Evolutionary conservation across 37 sponge, comb jelly and placozoan genomes (phyloP).

Genomic region (Oscarella lobularis): DNA sequence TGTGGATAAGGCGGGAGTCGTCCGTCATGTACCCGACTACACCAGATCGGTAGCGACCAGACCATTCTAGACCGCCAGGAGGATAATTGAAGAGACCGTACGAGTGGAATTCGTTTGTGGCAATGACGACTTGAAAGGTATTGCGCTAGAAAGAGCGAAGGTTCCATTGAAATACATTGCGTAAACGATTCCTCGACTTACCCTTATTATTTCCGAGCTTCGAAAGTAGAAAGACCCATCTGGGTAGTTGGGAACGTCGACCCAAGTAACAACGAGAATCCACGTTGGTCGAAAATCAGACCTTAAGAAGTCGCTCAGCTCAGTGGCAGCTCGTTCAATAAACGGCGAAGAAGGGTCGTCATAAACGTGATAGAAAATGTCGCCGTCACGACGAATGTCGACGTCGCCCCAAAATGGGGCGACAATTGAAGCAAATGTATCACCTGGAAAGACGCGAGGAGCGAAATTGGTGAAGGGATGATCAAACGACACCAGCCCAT

Average conservation of each 20-base stretch:
- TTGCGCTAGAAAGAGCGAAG: conserved; percentile 12
- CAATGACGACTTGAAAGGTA: conserved; percentile 50
- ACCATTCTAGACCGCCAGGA: conserved; percentile 42
- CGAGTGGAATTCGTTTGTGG: conserved; percentile 37
- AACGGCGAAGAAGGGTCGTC: not conserved
- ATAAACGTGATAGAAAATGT: conserved; percentile 23
- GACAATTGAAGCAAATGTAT: conserved; percentile 8
- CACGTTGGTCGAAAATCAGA: conserved; percentile 3
- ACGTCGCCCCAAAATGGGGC: conserved; percentile 44
- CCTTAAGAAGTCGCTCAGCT: not conserved
- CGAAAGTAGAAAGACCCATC: not conserved
- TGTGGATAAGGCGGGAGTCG: not conserved
- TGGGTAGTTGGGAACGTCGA: not conserved
- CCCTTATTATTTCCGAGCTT: too few relatives aligned
- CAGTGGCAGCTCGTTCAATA: not conserved
- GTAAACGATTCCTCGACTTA: too few relatives aligned
- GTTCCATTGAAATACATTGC: too few relatives aligned
- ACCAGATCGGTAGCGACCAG: conserved; percentile 10
- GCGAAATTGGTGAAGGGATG: conserved; percentile 14
- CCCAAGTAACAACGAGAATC: conserved; percentile 12
- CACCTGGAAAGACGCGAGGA: conserved; percentile 28
- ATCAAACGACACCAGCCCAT: conserved; percentile 34
- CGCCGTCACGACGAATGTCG: conserved; percentile 25
- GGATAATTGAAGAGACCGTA: conserved; percentile 59
- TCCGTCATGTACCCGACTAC: conserved; percentile 31